Conservation (phyloP, 2,797 vertebrate genomes). For the Sebastes nivosus region DNA sequence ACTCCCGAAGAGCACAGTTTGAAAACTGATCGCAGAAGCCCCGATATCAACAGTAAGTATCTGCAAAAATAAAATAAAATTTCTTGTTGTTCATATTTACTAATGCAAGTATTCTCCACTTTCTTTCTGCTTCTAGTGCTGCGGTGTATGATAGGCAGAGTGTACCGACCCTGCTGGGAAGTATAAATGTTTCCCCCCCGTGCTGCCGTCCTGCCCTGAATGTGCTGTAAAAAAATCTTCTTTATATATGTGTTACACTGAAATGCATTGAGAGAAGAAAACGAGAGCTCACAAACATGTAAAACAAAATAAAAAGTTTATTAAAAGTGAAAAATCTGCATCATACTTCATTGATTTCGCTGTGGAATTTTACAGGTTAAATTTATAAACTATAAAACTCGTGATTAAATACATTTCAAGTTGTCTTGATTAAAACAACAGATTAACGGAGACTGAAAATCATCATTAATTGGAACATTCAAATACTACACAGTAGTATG, state of each 20-base stretch:
- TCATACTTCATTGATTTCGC: conserved; percentile 21
- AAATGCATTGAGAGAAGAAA: conserved; percentile 39
- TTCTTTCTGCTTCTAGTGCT: conserved; percentile 81
- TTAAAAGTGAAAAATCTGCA: conserved; percentile 64
- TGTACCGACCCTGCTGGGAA: conserved; percentile 95
- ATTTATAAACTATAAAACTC: not conserved
- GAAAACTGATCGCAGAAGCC: conserved; percentile 84
- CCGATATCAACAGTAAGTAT: conserved; percentile 89
- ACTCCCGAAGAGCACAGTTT: conserved; percentile 67
- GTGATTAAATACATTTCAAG: conserved; percentile 22
- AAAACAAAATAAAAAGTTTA: conserved; percentile 76
- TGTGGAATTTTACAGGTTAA: conserved; percentile 1
- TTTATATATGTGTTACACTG: not conserved
- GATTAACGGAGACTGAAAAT: not conserved
- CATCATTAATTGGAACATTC: not conserved
- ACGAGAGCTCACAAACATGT: conserved; percentile 13
- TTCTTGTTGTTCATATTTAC: not conserved
- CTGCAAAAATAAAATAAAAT: not conserved
- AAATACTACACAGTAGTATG: not conserved
- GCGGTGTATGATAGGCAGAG: conserved; percentile 96
- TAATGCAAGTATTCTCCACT: not conserved
- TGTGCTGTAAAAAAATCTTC: conserved; percentile 1
- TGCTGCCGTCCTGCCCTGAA: not conserved
- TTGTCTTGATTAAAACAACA: not conserved
- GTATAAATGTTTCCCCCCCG: conserved; percentile 53